phyloP scores from a whole-genome alignment of 2,888 invertebrate genomes.

The Drosophila putrida region DNA sequence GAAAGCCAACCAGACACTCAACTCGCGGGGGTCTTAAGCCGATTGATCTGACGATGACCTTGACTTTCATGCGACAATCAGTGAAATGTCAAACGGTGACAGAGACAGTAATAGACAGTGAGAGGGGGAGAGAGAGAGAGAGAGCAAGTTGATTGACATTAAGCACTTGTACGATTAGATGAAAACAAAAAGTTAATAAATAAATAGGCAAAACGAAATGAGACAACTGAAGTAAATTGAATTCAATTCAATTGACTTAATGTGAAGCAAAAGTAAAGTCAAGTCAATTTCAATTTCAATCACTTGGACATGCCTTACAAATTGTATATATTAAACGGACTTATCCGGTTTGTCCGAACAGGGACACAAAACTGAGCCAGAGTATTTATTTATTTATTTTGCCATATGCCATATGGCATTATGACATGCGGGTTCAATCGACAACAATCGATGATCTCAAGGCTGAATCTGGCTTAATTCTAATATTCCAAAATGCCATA shows the following conservation, averaged over 20 bases:
- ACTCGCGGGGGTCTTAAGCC: slow-evolving; percentile 21
- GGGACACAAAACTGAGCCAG: slow-evolving; percentile 27
- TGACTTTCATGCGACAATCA: slow-evolving; percentile 67
- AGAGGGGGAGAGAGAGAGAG: not conserved
- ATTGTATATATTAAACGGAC: slow-evolving; percentile 66
- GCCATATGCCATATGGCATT: slow-evolving; percentile 9
- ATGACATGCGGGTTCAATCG: slow-evolving; percentile 45
- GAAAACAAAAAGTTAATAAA: slow-evolving; percentile 20
- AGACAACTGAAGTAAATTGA: slow-evolving; percentile 14
- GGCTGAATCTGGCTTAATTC: slow-evolving; percentile 45
- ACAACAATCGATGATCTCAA: slow-evolving; percentile 61
- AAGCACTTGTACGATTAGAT: slow-evolving; percentile 10
- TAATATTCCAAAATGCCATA: slow-evolving; percentile 34
- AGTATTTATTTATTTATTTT: not conserved
- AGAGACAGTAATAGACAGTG: slow-evolving; percentile 14
- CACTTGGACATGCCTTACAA: slow-evolving; percentile 66
- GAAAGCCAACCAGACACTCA: slow-evolving; percentile 51
- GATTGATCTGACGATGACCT: slow-evolving; percentile 51
- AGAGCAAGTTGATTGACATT: slow-evolving; percentile 48
- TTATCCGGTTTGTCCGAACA: slow-evolving; percentile 48
- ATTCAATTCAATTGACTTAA: slow-evolving; percentile 58
- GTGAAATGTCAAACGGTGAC: slow-evolving; percentile 48
- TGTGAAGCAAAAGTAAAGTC: slow-evolving; percentile 5
- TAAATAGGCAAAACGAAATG: slow-evolving; percentile 30
- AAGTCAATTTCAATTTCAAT: slow-evolving; percentile 64